These are phyloP conservation scores for Diabrotica undecimpunctata DNA, from an alignment of 1,140 invertebrate species.

Conservation along the genomic window DNA sequence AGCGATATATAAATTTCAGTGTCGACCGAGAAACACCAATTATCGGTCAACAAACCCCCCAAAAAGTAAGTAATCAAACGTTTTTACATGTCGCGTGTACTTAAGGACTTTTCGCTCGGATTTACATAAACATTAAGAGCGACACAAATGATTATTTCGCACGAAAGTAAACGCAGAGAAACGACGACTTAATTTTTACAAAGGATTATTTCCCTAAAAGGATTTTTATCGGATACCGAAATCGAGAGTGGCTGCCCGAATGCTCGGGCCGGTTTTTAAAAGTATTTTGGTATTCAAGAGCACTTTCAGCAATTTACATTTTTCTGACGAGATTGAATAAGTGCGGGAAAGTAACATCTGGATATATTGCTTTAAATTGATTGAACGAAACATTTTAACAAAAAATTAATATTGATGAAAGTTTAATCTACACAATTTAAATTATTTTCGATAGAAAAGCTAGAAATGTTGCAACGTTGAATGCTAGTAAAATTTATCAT, in stretches of 20 bases:
- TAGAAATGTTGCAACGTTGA: too few species aligned
- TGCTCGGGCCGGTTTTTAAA: background rate
- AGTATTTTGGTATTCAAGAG: slow-evolving; percentile 2
- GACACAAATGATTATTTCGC: slow-evolving; percentile 23
- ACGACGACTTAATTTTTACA: slow-evolving; percentile 25
- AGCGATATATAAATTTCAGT: too few species aligned
- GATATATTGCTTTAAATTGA: background rate
- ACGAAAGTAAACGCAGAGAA: slow-evolving; percentile 11
- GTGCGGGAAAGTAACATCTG: background rate
- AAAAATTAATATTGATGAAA: too few species aligned
- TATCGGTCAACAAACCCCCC: background rate
- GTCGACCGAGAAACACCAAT: background rate
- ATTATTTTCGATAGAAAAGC: too few species aligned
- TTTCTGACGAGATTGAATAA: slow-evolving; percentile 1
- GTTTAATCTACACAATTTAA: too few species aligned
- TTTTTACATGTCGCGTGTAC: slow-evolving; percentile 8
- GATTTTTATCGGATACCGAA: slow-evolving; percentile 4
- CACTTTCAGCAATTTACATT: slow-evolving; percentile 4
- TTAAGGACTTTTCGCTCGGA: slow-evolving; percentile 10
- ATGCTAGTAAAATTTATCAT: too few species aligned
- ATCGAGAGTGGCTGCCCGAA: background rate
- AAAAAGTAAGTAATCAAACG: background rate
- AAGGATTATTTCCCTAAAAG: slow-evolving; percentile 18
- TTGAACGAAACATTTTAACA: too few species aligned
- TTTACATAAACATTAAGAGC: slow-evolving; percentile 17